Percentiles rank a stretch among this genome's conserved stretches.
phyloP scores from a whole-genome alignment of 2,797 vertebrate genomes.

The Diplodus sargus region DNA sequence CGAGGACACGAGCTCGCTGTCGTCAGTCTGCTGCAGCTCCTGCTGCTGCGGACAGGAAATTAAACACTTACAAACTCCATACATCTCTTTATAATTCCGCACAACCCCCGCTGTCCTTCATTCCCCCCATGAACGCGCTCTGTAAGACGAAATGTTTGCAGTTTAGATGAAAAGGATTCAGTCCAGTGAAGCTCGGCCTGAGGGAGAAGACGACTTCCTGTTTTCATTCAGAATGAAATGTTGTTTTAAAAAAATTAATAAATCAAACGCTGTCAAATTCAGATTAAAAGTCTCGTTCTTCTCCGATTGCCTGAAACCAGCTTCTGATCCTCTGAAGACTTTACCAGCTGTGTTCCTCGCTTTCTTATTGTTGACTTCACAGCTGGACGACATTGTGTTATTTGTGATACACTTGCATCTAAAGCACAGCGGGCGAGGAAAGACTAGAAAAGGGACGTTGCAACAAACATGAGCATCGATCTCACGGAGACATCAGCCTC shows the following conservation, averaged over 20 bases:
- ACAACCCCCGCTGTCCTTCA: background rate
- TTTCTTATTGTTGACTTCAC: background rate
- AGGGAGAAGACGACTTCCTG: conserved; percentile 22
- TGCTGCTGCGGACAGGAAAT: background rate
- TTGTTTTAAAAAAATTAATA: background rate
- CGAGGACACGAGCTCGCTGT: too few relatives aligned
- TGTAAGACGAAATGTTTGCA: conserved; percentile 14
- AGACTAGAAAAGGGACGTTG: background rate
- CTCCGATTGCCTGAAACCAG: conserved; percentile 12
- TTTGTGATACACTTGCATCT: background rate
- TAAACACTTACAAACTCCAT: background rate
- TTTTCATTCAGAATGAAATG: conserved; percentile 22
- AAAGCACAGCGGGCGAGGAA: background rate
- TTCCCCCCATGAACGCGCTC: background rate
- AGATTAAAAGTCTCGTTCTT: background rate
- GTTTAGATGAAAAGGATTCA: conserved; percentile 18
- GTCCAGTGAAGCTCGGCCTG: background rate
- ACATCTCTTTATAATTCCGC: background rate
- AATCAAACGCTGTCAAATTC: conserved; percentile 6
- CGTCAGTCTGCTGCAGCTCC: background rate
- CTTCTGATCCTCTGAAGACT: background rate
- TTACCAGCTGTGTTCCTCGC: background rate
- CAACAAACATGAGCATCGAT: background rate
- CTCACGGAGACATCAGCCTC: background rate
- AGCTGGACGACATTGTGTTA: background rate